Percentiles rank a stretch among this genome's conserved stretches.
These are phyloP conservation scores for Orchestia grillus DNA, from an alignment of 1,140 invertebrate genomes.

Conservation along the genomic window DNA sequence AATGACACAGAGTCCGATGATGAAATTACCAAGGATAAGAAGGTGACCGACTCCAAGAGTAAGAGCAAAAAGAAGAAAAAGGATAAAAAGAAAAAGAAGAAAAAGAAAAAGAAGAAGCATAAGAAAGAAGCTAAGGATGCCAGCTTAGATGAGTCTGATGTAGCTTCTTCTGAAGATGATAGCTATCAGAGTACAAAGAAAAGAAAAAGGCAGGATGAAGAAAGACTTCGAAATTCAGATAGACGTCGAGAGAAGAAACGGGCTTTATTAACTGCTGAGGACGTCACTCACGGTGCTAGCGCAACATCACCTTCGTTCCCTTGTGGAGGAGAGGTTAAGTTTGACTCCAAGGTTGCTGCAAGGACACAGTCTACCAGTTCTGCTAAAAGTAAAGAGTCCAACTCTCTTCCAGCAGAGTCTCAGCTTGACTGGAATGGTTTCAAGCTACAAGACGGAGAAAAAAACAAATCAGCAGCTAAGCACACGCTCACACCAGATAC, in stretches of 20 bases:
- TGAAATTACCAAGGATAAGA: neutral
- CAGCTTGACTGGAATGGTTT: neutral
- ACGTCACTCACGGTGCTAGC: neutral
- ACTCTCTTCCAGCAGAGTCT: neutral
- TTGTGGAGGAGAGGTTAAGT: neutral
- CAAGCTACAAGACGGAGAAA: neutral
- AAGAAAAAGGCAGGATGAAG: neutral
- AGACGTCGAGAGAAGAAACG: neutral
- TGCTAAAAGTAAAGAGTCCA: neutral
- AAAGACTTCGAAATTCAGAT: neutral
- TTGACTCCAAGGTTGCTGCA: neutral
- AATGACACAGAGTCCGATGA: neutral
- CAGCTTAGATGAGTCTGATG: neutral
- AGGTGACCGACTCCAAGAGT: neutral
- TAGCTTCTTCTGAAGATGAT: neutral
- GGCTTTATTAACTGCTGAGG: neutral
- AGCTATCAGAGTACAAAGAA: neutral
- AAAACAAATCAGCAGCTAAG: neutral
- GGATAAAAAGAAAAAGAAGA: neutral
- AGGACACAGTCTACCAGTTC: neutral
- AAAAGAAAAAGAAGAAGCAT: constrained; percentile 39
- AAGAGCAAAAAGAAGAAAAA: constrained; percentile 11
- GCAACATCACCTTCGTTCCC: neutral
- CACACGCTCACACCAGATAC: neutral
- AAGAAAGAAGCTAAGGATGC: neutral